Evolutionary conservation across 2,888 invertebrate genomes (phyloP), one percentile per base, ranked within the genome.

Genomic region (Drosophila fungiperda): DNA sequence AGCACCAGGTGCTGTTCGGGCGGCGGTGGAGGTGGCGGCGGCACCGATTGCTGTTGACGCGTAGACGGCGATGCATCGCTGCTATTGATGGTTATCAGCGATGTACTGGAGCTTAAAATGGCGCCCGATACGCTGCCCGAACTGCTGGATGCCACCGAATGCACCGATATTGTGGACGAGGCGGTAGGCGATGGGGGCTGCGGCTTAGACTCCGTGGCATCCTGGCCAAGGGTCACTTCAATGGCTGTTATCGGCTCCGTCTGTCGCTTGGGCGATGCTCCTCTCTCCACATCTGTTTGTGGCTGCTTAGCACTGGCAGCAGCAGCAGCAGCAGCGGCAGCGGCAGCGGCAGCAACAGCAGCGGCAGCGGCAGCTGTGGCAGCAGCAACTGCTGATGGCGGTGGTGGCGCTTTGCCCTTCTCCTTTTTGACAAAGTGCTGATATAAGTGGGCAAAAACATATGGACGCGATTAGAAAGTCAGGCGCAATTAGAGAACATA

Each of bases 351-450:
- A n/a, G n/a, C n/a, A n/a, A n/a, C n/a, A 42, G 58, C 55, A 96
- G 97, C 35, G 32, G 66, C 54, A 50, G 40, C 42, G 5, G 67
- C 50, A 20, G 64, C 64, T 20, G 58, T 35, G 6, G 59, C 67
- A 35, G 78, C 81, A 15, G 70, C 59, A 23, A 69, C 45, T 36
- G 63, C 60, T 53, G 89, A 73, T 32, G 93, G 93, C 52, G 94
- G 94, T 33, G 97, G 97, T 66, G 95, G 97, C 52, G 96, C 97
- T 69, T 96, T 97, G 71, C 97, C 97, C 92, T 97, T 97, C 90
- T 97, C 97, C 92, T 96, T 96, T 93, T 96, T 97, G 73, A 96
- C 95, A 90, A 95, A 85, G 68, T 82, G 90, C 76, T 87, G 61
- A 50, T 66, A 49, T 15, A 58, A 67, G 15, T 36, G 20, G 8